Conservation (phyloP, 1,140 invertebrate species). For the Rhopalosiphum maidis region DNA sequence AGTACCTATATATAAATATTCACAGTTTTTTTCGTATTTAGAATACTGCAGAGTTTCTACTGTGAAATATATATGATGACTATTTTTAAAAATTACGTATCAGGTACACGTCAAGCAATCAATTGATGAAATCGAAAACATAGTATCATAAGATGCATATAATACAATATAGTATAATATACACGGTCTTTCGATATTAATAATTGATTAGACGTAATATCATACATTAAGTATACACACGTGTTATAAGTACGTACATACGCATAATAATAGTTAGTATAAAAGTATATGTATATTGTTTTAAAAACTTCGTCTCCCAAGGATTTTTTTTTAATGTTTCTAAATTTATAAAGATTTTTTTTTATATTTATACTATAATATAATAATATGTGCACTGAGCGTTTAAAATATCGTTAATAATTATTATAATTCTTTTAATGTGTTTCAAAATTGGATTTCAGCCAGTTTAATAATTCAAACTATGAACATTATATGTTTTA, state of each 20-base stretch:
- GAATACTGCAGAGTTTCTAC: neutral
- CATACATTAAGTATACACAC: neutral
- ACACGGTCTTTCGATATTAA: neutral
- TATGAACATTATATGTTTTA: neutral
- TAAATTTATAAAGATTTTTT: neutral
- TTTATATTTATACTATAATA: neutral
- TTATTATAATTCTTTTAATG: slow-evolving; percentile 17
- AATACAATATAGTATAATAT: neutral
- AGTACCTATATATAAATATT: too few species aligned
- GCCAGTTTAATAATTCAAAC: neutral
- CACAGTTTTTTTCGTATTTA: neutral
- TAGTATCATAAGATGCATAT: neutral
- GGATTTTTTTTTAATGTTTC: neutral
- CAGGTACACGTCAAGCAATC: neutral
- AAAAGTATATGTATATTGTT: neutral
- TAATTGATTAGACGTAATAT: neutral
- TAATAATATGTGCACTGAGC: neutral
- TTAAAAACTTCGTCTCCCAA: neutral
- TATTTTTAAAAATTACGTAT: neutral
- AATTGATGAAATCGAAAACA: neutral
- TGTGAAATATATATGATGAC: neutral
- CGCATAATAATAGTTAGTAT: neutral
- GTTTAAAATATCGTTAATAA: slow-evolving; percentile 16
- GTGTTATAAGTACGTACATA: neutral
- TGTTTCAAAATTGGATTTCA: slow-evolving; percentile 39